Evolutionary conservation across 2,797 vertebrate genomes (phyloP).

Genomic region (Leucoraja ocellata): DNA sequence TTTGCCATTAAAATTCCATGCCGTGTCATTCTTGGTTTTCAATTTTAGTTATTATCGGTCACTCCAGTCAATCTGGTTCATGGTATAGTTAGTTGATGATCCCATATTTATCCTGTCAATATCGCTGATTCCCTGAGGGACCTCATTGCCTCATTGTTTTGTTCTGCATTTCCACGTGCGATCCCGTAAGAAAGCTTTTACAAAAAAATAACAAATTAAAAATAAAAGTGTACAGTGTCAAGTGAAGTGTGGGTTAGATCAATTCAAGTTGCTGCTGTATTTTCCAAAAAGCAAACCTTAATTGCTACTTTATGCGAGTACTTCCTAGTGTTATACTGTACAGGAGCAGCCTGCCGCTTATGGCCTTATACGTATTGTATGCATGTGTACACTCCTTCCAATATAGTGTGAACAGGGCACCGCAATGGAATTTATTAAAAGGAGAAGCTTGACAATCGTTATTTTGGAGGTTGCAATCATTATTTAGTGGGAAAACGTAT

Average conservation of each 20-base stretch:
- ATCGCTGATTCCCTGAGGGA: background rate
- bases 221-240: background rate
- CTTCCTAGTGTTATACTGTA: background rate
- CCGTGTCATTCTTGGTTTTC: background rate
- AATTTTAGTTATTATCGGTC: background rate
- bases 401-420: background rate
- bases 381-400: background rate
- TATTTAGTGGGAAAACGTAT: slow-evolving; percentile 12
- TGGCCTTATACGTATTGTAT: background rate
- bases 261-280: background rate
- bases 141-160: background rate
- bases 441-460: background rate
- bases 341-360: background rate
- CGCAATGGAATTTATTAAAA: background rate
- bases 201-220: background rate
- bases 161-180: background rate
- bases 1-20: no score
- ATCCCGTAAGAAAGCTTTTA: background rate
- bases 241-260: background rate
- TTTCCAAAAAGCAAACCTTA: background rate
- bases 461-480: slow-evolving; percentile 20
- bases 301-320: background rate
- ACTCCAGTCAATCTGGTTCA: background rate
- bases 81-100: background rate
- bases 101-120: background rate